Evolutionary conservation across 2,797 vertebrate species (phyloP).

Genomic region (Glossophaga mutica): DNA sequence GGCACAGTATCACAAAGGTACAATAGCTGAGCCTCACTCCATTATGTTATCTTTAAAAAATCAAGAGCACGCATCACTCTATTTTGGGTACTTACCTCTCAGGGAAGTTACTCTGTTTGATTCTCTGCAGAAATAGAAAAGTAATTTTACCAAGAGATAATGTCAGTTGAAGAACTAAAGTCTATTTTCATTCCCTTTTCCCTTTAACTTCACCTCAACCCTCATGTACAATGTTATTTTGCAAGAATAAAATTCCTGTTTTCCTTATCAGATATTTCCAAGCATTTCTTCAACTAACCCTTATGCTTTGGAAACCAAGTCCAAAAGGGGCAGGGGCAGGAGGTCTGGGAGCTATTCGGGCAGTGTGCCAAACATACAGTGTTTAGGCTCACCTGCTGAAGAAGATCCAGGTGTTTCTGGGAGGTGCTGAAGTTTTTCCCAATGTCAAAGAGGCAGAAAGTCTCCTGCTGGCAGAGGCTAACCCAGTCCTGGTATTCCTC

Average conservation of each 20-base stretch:
- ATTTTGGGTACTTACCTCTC: conserved; percentile 83
- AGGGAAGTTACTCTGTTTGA: conserved; percentile 83
- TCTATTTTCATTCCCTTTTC: conserved; percentile 48
- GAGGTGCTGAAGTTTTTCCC: conserved; percentile 93
- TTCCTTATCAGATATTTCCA: not conserved
- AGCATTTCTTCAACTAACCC: not conserved
- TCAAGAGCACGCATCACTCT: conserved; percentile 36
- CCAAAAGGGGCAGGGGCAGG: not conserved
- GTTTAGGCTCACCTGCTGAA: conserved; percentile 85
- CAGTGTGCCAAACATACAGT: accelerated
- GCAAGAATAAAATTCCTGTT: not conserved
- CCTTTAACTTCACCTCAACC: conserved; percentile 51
- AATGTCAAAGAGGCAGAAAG: conserved; percentile 91
- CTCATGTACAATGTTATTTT: conserved; percentile 6
- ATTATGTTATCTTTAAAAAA: conserved; percentile 43
- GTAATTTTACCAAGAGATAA: conserved; percentile 65
- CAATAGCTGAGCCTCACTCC: conserved; percentile 34
- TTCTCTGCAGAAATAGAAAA: conserved; percentile 81
- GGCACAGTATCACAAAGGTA: conserved; percentile 31
- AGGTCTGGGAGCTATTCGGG: not conserved
- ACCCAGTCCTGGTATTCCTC: conserved; percentile 93
- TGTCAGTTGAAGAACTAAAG: conserved; percentile 34
- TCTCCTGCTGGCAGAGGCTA: conserved; percentile 89
- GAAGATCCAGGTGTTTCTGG: conserved; percentile 89
- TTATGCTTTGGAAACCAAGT: not conserved